Percentiles rank a stretch among this genome's conserved stretches.
Evolutionary conservation across 2,113 vertebrate species (phyloP).

Genomic region (Columba livia): DNA sequence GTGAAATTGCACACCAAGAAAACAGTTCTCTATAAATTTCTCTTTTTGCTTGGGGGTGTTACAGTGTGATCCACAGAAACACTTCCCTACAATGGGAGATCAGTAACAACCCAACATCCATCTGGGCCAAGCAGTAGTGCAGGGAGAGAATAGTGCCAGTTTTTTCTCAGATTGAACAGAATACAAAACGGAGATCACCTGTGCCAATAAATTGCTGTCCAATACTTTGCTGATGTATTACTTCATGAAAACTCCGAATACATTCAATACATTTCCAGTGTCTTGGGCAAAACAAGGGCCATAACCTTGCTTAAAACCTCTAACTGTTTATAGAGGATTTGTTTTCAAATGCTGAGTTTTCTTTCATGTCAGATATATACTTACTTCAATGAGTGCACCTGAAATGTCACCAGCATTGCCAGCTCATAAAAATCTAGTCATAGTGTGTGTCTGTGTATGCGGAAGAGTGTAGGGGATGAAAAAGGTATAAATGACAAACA

Average conservation of each 20-base stretch:
- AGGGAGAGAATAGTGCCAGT: background rate
- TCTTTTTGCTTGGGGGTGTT: background rate
- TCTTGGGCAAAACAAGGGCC: background rate
- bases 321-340: background rate
- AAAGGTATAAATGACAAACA: background rate
- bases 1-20: background rate
- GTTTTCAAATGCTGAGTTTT: background rate
- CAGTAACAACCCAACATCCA: background rate
- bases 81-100: background rate
- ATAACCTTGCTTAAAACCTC: background rate
- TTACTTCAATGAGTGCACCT: background rate
- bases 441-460: rapidly evolving
- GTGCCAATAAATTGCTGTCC: background rate
- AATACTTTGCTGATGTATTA: background rate
- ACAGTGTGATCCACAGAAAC: background rate
- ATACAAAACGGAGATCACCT: background rate
- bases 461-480: rapidly evolving
- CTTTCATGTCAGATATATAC: background rate
- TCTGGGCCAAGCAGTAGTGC: background rate
- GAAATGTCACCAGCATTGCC: background rate
- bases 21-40: background rate
- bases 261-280: background rate
- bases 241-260: background rate
- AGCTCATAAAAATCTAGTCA: background rate
- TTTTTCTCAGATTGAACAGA: background rate